phyloP scores from a whole-genome alignment of 2,797 vertebrate genomes.

The Podarcis lilfordi region DNA sequence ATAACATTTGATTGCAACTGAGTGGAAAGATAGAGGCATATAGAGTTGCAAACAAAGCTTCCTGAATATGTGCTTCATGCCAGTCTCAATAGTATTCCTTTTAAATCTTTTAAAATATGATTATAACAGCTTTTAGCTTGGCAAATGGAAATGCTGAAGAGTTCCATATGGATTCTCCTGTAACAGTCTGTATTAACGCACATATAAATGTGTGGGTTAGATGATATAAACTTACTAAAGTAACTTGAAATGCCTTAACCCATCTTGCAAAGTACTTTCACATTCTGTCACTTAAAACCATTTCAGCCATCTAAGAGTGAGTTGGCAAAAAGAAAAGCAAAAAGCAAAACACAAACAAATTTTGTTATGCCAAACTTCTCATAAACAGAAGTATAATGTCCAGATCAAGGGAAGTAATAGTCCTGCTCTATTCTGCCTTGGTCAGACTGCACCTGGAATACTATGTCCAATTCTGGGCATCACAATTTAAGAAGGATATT shows the following conservation, averaged over 20 bases:
- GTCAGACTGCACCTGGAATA: too few species aligned
- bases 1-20: not conserved
- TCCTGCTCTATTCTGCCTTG: too few species aligned
- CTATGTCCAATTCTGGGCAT: too few species aligned
- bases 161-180: not conserved
- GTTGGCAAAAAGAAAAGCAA: too few species aligned
- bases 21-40: not conserved
- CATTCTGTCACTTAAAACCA: not conserved
- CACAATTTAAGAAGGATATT: too few species aligned
- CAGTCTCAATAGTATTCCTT: not conserved
- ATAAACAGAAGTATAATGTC: too few species aligned
- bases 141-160: not conserved
- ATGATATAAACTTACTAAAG: rapidly evolving
- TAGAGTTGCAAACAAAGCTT: not conserved
- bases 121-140: not conserved
- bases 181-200: conserved; percentile 1
- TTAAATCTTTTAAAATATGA: conserved; percentile 12
- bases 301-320: not conserved
- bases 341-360: too few species aligned
- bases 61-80: not conserved
- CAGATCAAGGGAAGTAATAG: too few species aligned
- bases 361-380: too few species aligned
- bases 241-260: conserved; percentile 4
- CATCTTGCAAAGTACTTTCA: not conserved
- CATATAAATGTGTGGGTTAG: not conserved